A percentile compares a stretch with the other conserved stretches of the same genome.
These are phyloP conservation scores for Galeruca laticollis DNA, from an alignment of 2,888 invertebrate species.

Conservation along the genomic window DNA sequence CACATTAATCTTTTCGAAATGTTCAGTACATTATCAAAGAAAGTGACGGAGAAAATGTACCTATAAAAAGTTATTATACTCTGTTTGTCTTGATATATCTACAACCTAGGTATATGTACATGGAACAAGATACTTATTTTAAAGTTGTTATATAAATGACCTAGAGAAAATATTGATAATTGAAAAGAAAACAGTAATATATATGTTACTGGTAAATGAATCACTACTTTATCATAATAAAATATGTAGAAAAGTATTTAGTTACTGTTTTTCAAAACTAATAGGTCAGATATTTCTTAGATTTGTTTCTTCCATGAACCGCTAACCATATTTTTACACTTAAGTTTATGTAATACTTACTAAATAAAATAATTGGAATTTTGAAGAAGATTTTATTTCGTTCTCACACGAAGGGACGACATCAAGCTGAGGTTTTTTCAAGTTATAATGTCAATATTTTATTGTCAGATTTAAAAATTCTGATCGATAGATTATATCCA, in stretches of 20 bases:
- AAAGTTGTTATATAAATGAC: constrained; percentile 15
- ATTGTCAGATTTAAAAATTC: too few relatives aligned
- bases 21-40: constrained; percentile 26
- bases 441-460: too few relatives aligned
- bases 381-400: too few relatives aligned
- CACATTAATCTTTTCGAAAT: constrained; percentile 31
- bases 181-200: not conserved
- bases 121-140: constrained; percentile 14
- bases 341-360: too few relatives aligned
- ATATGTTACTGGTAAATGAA: not conserved
- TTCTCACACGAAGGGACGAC: too few relatives aligned
- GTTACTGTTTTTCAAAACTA: not conserved
- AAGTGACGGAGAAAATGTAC: constrained; percentile 27
- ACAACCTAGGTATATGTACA: constrained; percentile 19
- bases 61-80: constrained; percentile 30
- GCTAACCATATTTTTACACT: not conserved
- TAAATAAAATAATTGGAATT: too few relatives aligned
- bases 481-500: too few relatives aligned
- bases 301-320: not conserved
- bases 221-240: not conserved
- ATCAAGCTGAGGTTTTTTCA: too few relatives aligned
- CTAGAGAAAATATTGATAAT: not conserved
- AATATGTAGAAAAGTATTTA: not conserved
- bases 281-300: not conserved
- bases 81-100: constrained; percentile 12